phyloP scores from a whole-genome alignment of 2,113 vertebrate species.

The Poecile atricapillus region DNA sequence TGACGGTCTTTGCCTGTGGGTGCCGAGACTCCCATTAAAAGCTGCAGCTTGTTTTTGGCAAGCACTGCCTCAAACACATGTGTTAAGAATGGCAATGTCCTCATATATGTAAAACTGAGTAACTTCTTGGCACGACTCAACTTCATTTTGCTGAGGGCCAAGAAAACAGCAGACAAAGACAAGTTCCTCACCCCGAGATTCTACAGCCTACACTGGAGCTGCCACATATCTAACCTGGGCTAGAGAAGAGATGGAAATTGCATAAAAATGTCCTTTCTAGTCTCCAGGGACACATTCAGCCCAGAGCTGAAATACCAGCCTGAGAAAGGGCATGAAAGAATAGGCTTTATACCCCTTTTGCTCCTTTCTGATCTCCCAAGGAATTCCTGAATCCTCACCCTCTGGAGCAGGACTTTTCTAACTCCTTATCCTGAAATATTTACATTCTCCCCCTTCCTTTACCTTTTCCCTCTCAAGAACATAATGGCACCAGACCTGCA shows the following conservation, averaged over 20 bases:
- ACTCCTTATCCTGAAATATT: background rate
- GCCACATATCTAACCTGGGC: background rate
- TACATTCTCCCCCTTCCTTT: background rate
- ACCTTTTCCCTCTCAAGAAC: background rate
- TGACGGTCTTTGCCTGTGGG: fast-evolving
- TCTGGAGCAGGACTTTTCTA: background rate
- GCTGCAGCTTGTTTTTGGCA: background rate
- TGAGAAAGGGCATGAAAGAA: background rate
- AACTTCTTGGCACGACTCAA: background rate
- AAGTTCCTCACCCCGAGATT: background rate
- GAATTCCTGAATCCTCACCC: background rate
- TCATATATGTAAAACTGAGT: background rate
- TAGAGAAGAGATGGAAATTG: background rate
- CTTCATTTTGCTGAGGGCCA: background rate
- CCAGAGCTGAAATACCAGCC: background rate
- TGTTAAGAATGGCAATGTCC: background rate
- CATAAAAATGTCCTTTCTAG: background rate
- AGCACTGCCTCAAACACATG: background rate
- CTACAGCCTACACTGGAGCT: background rate
- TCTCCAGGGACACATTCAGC: background rate
- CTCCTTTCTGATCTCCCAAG: background rate
- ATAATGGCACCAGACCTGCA: background rate
- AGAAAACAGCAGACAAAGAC: background rate
- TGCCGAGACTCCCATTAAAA: background rate
- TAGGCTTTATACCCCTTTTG: background rate